Conservation (phyloP, 1,140 invertebrate genomes). For the Drosophila ironensis region DNA sequence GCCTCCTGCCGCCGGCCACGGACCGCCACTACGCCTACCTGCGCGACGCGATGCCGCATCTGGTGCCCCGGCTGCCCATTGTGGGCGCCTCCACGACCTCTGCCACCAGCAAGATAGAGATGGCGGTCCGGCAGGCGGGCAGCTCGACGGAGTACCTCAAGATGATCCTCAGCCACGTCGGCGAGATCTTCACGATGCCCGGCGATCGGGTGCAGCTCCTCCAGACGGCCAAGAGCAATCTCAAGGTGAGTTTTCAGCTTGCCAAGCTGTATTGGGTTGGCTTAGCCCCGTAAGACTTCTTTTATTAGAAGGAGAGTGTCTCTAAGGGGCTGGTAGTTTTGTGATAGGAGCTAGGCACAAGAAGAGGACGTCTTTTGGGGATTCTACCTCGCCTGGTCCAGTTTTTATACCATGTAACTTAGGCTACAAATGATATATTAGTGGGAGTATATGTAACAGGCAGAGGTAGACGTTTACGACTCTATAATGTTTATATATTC, state of each 20-base stretch:
- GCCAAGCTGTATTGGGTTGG: no score
- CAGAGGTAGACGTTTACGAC: no score
- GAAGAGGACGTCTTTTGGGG: no score
- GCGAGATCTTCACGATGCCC: slow-evolving; percentile 84
- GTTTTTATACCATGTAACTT: no score
- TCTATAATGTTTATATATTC: no score
- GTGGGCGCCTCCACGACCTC: slow-evolving; percentile 79
- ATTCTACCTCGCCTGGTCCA: no score
- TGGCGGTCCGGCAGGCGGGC: slow-evolving; percentile 50
- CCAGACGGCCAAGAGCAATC: slow-evolving; percentile 88
- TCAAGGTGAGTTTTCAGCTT: slow-evolving; percentile 80
- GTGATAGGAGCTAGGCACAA: no score
- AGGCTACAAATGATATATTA: no score
- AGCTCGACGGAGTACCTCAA: slow-evolving; percentile 86
- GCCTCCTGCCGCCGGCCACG: slow-evolving; percentile 95
- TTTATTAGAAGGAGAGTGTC: no score
- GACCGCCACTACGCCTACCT: slow-evolving; percentile 96
- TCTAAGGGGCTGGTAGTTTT: no score
- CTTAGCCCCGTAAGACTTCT: no score
- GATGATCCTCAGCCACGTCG: slow-evolving; percentile 88
- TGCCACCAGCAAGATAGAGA: slow-evolving; percentile 49
- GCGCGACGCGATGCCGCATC: slow-evolving; percentile 94
- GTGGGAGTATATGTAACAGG: no score
- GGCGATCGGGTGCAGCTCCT: slow-evolving; percentile 83
- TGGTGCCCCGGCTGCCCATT: slow-evolving; percentile 93